Conservation (phyloP, 1,140 invertebrate species). For the Paraescarpia echinospica region DNA sequence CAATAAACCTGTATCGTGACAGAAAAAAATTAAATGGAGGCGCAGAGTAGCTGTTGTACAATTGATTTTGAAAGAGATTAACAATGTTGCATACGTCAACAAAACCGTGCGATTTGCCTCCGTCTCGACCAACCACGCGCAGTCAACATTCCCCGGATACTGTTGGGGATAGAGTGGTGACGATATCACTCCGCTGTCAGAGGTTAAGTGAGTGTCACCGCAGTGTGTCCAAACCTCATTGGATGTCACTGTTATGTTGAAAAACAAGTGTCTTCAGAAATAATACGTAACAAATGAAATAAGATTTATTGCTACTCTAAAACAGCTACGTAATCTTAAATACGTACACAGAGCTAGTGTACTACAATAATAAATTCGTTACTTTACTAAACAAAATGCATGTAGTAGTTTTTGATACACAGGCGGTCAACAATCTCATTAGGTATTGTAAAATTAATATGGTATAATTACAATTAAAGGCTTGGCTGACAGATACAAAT, state of each 20-base stretch:
- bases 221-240: conserved; percentile 14
- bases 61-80: no score
- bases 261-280: neutral
- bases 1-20: neutral
- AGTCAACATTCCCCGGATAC: neutral
- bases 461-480: neutral
- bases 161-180: conserved; percentile 16
- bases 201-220: conserved; percentile 1
- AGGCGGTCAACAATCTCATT: neutral
- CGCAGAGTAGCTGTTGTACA: neutral
- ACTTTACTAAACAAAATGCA: neutral
- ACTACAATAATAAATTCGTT: neutral
- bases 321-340: neutral
- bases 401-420: neutral
- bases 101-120: neutral
- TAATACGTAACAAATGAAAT: no score
- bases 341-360: neutral
- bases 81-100: conserved; percentile 5
- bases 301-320: neutral
- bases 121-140: conserved; percentile 7
- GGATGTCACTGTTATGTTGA: neutral
- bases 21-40: neutral
- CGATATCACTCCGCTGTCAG: conserved; percentile 5
- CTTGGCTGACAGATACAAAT: neutral
- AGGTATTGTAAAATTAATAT: neutral